These are phyloP conservation scores for Cosmia pyralina DNA, from an alignment of 2,888 invertebrate genomes.

Conservation along the genomic window DNA sequence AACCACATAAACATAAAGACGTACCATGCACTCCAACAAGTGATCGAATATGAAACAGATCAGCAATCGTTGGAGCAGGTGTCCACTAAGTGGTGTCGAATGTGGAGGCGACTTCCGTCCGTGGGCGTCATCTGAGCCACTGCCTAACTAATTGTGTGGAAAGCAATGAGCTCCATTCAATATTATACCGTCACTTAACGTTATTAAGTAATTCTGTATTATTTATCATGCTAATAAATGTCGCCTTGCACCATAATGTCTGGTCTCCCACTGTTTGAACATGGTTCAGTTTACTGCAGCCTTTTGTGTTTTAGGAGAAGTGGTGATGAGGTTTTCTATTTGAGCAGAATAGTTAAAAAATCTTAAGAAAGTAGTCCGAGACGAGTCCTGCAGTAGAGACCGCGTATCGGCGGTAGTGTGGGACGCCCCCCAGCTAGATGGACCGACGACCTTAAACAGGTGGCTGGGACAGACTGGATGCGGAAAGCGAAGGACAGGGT, in stretches of 20 bases:
- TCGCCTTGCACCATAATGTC: conserved; percentile 1
- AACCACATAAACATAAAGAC: neutral
- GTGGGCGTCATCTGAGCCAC: conserved; percentile 26
- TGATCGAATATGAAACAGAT: conserved; percentile 6
- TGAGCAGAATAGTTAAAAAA: neutral
- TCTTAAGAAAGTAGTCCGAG: neutral
- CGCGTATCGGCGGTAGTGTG: too few species aligned
- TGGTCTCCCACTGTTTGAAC: conserved; percentile 11
- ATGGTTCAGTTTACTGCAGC: neutral
- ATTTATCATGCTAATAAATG: conserved; percentile 38
- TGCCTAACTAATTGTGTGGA: conserved; percentile 29
- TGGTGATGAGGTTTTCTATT: neutral
- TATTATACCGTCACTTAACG: conserved; percentile 8
- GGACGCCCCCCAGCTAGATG: too few species aligned
- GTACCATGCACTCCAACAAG: neutral
- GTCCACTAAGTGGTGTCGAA: conserved; percentile 6
- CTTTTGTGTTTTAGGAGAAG: neutral
- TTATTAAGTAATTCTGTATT: conserved; percentile 33
- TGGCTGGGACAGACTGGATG: too few species aligned
- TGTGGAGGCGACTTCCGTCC: conserved; percentile 39
- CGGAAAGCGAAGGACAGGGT: too few species aligned
- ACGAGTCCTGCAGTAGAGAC: too few species aligned
- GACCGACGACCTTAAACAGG: too few species aligned
- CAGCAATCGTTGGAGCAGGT: conserved; percentile 11
- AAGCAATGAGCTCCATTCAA: conserved; percentile 17